phyloP scores from a whole-genome alignment of 2,797 vertebrate species.

The Macrochelys suwanniensis region DNA sequence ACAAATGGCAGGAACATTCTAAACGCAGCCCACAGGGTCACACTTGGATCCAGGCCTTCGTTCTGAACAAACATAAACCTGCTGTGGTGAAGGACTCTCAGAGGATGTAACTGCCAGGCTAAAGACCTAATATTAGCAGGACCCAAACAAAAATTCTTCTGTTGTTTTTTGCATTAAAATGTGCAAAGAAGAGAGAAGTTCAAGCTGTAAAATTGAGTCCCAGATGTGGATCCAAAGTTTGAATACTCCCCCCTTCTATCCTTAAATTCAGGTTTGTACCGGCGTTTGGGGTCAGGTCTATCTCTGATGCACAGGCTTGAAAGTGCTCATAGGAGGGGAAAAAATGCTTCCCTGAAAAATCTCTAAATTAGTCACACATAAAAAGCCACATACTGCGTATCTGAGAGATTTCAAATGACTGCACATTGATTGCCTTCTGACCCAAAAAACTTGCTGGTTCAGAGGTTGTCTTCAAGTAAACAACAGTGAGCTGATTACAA shows the following conservation, averaged over 20 bases:
- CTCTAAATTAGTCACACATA: not conserved
- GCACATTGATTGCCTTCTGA: not conserved
- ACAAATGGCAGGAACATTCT: not conserved
- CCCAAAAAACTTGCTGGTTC: not conserved
- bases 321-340: not conserved
- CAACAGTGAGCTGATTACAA: not conserved
- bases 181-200: not conserved
- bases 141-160: not conserved
- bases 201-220: not conserved
- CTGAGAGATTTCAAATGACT: not conserved
- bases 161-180: not conserved
- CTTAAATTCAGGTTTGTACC: not conserved
- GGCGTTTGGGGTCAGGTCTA: not conserved
- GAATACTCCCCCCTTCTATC: not conserved
- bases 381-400: not conserved
- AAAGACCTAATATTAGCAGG: not conserved
- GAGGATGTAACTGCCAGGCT: not conserved
- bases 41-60: not conserved
- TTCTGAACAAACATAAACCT: not conserved
- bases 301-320: not conserved
- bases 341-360: not conserved
- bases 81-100: not conserved
- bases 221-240: not conserved
- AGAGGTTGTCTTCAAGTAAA: not conserved
- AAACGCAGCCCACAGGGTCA: not conserved